Base-by-base conservation (phyloP, 2,113 vertebrate species). In the Heteronetta atricapilla region DNA sequence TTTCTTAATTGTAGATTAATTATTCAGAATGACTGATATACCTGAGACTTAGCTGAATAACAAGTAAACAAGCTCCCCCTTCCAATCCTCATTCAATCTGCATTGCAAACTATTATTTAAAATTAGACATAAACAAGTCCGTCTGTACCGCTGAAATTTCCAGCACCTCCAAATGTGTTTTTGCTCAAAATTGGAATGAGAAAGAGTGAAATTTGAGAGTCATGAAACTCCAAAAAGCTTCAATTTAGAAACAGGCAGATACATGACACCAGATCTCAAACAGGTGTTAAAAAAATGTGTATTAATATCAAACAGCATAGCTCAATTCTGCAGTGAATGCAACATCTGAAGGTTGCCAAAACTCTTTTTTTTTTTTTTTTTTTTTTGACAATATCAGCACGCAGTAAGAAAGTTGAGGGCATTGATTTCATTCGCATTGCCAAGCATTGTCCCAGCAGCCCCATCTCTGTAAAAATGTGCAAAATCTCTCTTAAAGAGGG, bases 1-100 rank as follows among this genome's bases (percentile, higher is more conserved):
- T 82, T n/a, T 84, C 90, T 87, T 33, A 93, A 89, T 94, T 87
- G 74, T 66, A 33, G 88, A 93, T 94, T 96, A 95, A 96, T 96
- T 96, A 95, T 90, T 67, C 78, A 62, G 59, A 87, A 48, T 62
- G 82, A 85, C 75, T 95, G 89, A 82, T 79, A 31, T 88, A 91
- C 85, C 91, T 95, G 94, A 89, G 73, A 59, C 83, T 44, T 67
- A 82, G 91, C 75, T 82, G 86, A 62, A 86, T 80, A 88, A 73
- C 84, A 62, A 95, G 82, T 90, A 91, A 96, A 94, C 92, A 94
- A 77, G 88, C 63, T 70, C 79, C 88, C 56, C 77, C 52, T 89
- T n/a, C 87, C 72, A 14, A 31, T 3, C 22, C 36, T 72, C 55
- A 12, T 8, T 73, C 46, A 48, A 95, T 95, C 85, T 94, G 78